Conservation (phyloP, 2,888 invertebrate genomes). For the Drosophila leonis region DNA sequence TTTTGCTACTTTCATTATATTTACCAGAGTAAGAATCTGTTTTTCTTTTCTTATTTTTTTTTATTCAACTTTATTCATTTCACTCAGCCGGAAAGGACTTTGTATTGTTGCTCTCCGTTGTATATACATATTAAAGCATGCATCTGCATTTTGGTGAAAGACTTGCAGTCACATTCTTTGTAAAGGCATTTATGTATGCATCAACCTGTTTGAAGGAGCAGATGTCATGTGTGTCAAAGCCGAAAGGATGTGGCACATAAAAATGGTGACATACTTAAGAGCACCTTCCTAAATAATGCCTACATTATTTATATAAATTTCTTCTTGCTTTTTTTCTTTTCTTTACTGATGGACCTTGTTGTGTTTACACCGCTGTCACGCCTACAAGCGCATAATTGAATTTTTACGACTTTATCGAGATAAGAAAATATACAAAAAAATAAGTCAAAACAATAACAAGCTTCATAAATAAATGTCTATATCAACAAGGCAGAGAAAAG, state of each 20-base stretch:
- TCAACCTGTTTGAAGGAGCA: slow-evolving; percentile 36
- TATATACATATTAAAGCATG: slow-evolving; percentile 44
- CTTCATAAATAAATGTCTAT: slow-evolving; percentile 49
- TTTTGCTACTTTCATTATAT: not conserved
- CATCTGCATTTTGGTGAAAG: slow-evolving; percentile 35
- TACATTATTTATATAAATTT: slow-evolving; percentile 47
- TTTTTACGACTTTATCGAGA: slow-evolving; percentile 58
- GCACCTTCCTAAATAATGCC: slow-evolving; percentile 31
- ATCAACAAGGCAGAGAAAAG: slow-evolving; percentile 29
- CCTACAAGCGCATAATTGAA: slow-evolving; percentile 64
- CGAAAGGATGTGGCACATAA: slow-evolving; percentile 43
- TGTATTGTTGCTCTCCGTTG: slow-evolving; percentile 3
- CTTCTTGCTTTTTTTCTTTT: not conserved
- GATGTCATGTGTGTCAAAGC: slow-evolving; percentile 69
- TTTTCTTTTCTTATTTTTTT: no score
- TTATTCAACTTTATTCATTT: slow-evolving; percentile 18
- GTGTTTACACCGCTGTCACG: slow-evolving; percentile 22
- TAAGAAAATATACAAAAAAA: not conserved
- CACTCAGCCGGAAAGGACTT: not conserved
- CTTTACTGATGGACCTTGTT: slow-evolving; percentile 12
- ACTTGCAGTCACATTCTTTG: slow-evolving; percentile 36
- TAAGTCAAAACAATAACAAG: slow-evolving; percentile 41
- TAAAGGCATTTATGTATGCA: slow-evolving; percentile 38
- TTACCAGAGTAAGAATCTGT: no score
- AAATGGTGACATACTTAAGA: slow-evolving; percentile 51